Percentiles rank a stretch among this genome's conserved stretches.
These are phyloP conservation scores for Calosoma granatense DNA, from an alignment of 1,140 invertebrate genomes.

Conservation along the genomic window DNA sequence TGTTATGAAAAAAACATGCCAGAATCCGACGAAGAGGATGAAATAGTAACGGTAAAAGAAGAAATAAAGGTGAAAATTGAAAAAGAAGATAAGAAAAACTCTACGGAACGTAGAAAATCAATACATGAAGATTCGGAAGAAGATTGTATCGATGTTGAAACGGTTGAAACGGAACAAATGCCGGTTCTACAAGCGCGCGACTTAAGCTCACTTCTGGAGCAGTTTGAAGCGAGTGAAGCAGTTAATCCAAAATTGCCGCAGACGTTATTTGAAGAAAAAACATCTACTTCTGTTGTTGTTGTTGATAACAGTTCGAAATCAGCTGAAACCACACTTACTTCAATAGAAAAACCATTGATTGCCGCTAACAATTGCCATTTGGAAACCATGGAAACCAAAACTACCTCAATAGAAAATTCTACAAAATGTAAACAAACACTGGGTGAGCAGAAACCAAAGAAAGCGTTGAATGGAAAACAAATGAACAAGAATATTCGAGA, in stretches of 20 bases:
- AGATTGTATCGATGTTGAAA: constrained; percentile 28
- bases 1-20: constrained; percentile 1
- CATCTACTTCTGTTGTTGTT: too few species aligned
- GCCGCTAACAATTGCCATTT: not conserved
- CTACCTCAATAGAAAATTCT: not conserved
- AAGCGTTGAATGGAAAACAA: not conserved
- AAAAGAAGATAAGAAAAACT: constrained; percentile 10
- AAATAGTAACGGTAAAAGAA: not conserved
- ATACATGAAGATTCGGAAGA: constrained; percentile 18
- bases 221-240: constrained; percentile 41
- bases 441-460: not conserved
- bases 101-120: constrained; percentile 14
- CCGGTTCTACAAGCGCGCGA: constrained; percentile 40
- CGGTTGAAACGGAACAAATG: constrained; percentile 22
- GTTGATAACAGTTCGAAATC: not conserved
- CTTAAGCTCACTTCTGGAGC: constrained; percentile 38
- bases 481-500: constrained; percentile 23
- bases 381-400: not conserved
- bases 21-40: not conserved
- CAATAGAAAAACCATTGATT: not conserved
- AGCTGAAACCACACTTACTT: not conserved
- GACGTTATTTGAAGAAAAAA: constrained; percentile 1
- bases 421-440: not conserved
- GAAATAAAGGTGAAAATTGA: not conserved
- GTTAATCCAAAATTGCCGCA: constrained; percentile 17